These are phyloP conservation scores for Rhipidura dahli DNA, from an alignment of 2,113 vertebrate species.

Conservation along the genomic window DNA sequence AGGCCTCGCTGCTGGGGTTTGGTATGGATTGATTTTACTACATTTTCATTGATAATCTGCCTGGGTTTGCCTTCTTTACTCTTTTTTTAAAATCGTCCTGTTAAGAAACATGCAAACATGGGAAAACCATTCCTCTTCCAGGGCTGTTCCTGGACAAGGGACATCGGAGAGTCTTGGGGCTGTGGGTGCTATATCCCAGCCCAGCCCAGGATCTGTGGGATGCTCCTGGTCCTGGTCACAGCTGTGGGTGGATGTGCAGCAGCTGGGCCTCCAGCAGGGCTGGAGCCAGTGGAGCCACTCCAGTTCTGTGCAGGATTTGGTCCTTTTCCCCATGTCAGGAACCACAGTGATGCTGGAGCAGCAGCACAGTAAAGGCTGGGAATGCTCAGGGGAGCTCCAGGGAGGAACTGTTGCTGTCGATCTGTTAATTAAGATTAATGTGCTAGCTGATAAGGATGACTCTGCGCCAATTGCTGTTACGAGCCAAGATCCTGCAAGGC, in stretches of 20 bases:
- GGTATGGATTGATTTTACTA: neutral
- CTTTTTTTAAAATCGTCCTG: neutral
- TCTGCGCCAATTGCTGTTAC: conserved; percentile 19
- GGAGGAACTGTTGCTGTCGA: conserved; percentile 60
- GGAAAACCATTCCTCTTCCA: neutral
- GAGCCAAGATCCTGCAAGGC: conserved; percentile 25
- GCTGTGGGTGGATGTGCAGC: fast-evolving
- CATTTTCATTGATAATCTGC: neutral
- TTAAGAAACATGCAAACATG: fast-evolving
- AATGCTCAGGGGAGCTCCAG: conserved; percentile 41
- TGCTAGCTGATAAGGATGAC: conserved; percentile 66
- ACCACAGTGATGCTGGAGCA: neutral
- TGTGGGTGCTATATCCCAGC: neutral
- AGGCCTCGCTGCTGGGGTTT: neutral
- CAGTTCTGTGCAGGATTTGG: neutral
- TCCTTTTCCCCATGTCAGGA: fast-evolving
- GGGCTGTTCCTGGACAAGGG: neutral
- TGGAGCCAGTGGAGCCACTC: neutral
- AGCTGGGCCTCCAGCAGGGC: neutral
- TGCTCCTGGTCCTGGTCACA: neutral
- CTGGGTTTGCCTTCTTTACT: neutral
- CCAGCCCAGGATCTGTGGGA: neutral
- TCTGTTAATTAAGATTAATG: conserved; percentile 72
- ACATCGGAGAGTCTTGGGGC: fast-evolving
- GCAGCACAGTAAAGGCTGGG: neutral